Evolutionary conservation across 2,797 vertebrate genomes (phyloP), one percentile per base, ranked within the genome.

Genomic region (Nyctalus aviator): DNA sequence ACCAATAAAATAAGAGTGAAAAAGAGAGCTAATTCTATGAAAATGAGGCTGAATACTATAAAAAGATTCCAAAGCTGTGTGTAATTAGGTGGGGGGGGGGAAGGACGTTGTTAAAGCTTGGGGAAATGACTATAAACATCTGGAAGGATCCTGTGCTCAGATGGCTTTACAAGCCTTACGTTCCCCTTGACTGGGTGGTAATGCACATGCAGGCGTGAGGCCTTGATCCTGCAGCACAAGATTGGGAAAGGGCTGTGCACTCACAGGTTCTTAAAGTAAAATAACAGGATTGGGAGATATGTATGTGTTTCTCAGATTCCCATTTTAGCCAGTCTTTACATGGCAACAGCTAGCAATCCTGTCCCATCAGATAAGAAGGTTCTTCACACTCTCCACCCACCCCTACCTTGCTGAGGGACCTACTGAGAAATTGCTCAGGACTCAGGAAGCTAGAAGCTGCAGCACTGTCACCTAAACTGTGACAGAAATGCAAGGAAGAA

Each of bases 321-420:
- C 41, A 55, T 85, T 83, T 84, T 92, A 93, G 78, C 17, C 2
- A 72, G 8, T 62, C 57, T 93, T 92, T 62, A 84, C 27, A 78
- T 88, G 88, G 90, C 90, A 93, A 69, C 13, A 76, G 48, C 32
- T 81, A 35, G 10, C 23, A 30, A n/a, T 55, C 9, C 44, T 83
- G 1, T 86, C n/a, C 73, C 14, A 69, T 76, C 11, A 14, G 37
- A 30, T 44, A 72, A 91, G 12, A 92, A 68, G 62, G 20, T 50
- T 90, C 78, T 94, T 75, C 68, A 92, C 75, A 72, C 20, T 8
- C 82, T 57, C 14, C 32, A 44, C 2, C 15, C 3, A 75, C 11
- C 4, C 37, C 10, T 72, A 41, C 64, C 2, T 79, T 82, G 64
- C 4, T 15, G 46, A 35, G 25, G 88, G 89, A 66, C 41, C 69